Conservation (phyloP, 1,140 invertebrate genomes). For the Parapsyche elsis region DNA sequence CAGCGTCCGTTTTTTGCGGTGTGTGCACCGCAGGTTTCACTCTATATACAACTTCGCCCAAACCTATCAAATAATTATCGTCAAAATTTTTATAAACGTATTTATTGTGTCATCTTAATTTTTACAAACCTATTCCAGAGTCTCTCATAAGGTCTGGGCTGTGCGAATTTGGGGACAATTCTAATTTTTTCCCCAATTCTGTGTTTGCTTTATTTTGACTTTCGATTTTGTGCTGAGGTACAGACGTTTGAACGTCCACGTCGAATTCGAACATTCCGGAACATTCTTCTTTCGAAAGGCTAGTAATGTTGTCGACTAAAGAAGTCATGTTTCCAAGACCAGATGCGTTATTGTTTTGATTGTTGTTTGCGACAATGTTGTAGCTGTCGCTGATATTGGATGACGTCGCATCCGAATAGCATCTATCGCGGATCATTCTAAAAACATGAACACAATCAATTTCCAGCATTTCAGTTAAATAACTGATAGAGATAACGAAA, state of each 20-base stretch:
- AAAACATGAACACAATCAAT: background rate
- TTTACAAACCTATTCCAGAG: conserved; percentile 64
- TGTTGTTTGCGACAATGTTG: conserved; percentile 22
- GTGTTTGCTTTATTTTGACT: background rate
- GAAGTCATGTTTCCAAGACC: conserved; percentile 43
- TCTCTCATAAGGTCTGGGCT: conserved; percentile 68
- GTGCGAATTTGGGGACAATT: conserved; percentile 59
- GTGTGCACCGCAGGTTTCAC: conserved; percentile 39
- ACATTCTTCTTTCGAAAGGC: conserved; percentile 65
- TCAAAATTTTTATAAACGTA: background rate
- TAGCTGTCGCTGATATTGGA: conserved; percentile 32
- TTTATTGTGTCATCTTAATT: background rate
- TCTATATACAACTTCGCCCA: conserved; percentile 54
- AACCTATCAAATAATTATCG: conserved; percentile 42
- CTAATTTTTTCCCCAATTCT: conserved; percentile 33
- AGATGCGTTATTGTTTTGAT: conserved; percentile 28
- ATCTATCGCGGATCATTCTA: conserved; percentile 49
- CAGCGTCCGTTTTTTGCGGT: conserved; percentile 29
- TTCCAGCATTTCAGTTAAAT: background rate
- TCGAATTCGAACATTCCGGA: conserved; percentile 66
- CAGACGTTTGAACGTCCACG: conserved; percentile 58
- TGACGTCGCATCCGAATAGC: conserved; percentile 36
- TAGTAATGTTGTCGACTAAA: conserved; percentile 63
- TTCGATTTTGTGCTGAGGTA: background rate
- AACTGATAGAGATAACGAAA: background rate